Conservation (phyloP, 2,888 invertebrate species). For the Melanargia galathea region DNA sequence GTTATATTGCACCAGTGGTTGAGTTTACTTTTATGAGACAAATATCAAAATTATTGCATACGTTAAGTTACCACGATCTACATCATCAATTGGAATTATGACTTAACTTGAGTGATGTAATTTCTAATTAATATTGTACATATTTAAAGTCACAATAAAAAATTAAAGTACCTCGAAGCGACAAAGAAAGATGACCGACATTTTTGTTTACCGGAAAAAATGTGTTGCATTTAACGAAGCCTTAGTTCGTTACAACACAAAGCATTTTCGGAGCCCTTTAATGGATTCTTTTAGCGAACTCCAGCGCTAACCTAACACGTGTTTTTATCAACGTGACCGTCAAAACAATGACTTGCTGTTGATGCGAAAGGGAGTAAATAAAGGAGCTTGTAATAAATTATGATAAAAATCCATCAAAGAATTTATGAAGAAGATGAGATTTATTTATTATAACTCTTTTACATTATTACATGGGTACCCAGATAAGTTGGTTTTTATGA, state of each 20-base stretch:
- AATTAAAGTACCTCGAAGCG: background rate
- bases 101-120: too few species aligned
- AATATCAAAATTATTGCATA: too few species aligned
- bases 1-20: too few species aligned
- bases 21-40: too few species aligned
- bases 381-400: conserved; percentile 22
- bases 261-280: conserved; percentile 16
- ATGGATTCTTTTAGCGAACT: conserved; percentile 20
- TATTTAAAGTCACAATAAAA: background rate
- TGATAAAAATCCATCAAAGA: conserved; percentile 13
- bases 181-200: conserved; percentile 17
- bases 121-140: too few species aligned
- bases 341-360: conserved; percentile 29
- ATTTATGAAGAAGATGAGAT: background rate
- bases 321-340: conserved; percentile 19
- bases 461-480: background rate
- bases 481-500: background rate
- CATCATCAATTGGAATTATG: too few species aligned
- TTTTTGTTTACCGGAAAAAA: conserved; percentile 11
- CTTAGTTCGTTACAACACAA: conserved; percentile 5
- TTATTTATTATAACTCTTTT: conserved; percentile 13
- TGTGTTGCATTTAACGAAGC: conserved; percentile 11
- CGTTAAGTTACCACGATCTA: too few species aligned
- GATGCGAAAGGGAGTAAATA: conserved; percentile 16
- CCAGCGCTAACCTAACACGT: conserved; percentile 5